Conservation (phyloP, 2,888 invertebrate species). For the Neoascia interrupta region DNA sequence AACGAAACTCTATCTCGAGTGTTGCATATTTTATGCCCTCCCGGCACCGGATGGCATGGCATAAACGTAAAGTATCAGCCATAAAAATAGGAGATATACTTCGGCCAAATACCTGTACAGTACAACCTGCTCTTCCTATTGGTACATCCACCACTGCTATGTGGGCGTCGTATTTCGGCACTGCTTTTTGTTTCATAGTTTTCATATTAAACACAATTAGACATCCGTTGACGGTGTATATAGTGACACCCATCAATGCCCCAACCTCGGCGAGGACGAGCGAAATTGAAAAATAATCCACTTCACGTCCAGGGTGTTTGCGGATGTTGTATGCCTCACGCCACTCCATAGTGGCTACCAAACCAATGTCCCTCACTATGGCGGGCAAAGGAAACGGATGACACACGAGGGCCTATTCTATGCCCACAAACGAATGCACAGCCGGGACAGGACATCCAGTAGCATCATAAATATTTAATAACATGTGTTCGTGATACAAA, state of each 20-base stretch:
- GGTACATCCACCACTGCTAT: no score
- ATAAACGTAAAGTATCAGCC: conserved; percentile 56
- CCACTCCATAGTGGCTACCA: background rate
- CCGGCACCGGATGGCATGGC: conserved; percentile 37
- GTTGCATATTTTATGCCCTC: conserved; percentile 62
- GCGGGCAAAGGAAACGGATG: conserved; percentile 37
- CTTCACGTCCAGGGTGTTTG: conserved; percentile 39
- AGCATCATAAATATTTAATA: conserved; percentile 72
- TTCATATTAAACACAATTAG: conserved; percentile 54
- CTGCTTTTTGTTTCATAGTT: conserved; percentile 41
- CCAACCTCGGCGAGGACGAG: conserved; percentile 13
- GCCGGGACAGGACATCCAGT: conserved; percentile 57
- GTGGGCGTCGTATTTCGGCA: no score
- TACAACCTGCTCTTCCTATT: background rate
- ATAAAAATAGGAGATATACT: conserved; percentile 54
- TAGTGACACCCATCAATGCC: conserved; percentile 29
- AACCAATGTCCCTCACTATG: no score
- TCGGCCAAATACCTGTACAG: conserved; percentile 5
- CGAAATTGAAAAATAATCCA: conserved; percentile 66
- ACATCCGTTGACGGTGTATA: conserved; percentile 22
- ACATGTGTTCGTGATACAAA: conserved; percentile 71
- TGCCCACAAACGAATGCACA: conserved; percentile 12
- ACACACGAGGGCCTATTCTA: conserved; percentile 42
- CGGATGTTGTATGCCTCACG: conserved; percentile 26
- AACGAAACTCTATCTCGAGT: conserved; percentile 52